These are phyloP conservation scores for Ibidorhyncha struthersii DNA, from an alignment of 2,113 vertebrate genomes.

Conservation along the genomic window DNA sequence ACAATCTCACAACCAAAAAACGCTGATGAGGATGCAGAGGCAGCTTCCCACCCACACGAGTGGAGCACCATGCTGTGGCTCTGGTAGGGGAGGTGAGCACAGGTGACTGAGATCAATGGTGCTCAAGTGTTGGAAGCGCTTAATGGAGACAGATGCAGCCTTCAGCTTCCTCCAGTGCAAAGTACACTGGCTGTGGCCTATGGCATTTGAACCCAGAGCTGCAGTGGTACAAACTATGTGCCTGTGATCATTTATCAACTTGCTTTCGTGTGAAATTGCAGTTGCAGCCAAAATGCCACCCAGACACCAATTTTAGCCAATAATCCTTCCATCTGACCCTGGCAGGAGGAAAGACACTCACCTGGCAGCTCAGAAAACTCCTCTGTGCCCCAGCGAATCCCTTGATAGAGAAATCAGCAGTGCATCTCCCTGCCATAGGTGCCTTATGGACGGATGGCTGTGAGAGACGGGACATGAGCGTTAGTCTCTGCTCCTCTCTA, in stretches of 20 bases:
- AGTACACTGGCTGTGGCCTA: accelerated
- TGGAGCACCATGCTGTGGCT: not conserved
- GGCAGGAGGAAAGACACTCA: not conserved
- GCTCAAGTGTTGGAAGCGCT: not conserved
- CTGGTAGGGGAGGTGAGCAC: not conserved
- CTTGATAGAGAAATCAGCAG: not conserved
- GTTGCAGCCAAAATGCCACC: not conserved
- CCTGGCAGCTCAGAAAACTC: not conserved
- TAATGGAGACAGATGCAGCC: not conserved
- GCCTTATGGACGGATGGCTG: not conserved
- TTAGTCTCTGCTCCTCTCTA: not conserved
- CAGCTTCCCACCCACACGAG: accelerated
- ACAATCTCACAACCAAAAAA: accelerated
- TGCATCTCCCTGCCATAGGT: accelerated
- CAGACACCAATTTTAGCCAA: not conserved
- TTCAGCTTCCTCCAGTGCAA: not conserved
- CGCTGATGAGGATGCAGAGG: not conserved
- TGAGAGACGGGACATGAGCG: accelerated
- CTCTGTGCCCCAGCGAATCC: not conserved
- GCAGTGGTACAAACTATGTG: not conserved
- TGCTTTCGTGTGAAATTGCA: not conserved
- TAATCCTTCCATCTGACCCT: not conserved
- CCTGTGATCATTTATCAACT: not conserved
- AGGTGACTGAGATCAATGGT: not conserved
- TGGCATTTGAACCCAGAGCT: not conserved